phyloP scores from a whole-genome alignment of 2,113 vertebrate genomes.

The Capra hircus region DNA sequence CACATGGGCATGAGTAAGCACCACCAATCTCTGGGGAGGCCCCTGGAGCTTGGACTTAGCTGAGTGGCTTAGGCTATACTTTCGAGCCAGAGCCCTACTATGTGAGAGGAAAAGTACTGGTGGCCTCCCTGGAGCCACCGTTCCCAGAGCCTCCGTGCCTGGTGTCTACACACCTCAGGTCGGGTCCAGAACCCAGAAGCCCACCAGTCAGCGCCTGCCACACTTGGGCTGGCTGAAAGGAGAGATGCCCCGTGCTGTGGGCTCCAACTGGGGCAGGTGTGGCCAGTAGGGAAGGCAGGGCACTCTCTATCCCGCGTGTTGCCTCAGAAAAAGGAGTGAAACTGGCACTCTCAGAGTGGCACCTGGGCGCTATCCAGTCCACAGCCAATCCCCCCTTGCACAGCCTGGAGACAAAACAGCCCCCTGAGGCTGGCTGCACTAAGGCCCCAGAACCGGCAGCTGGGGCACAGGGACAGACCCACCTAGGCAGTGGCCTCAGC shows the following conservation, averaged over 20 bases:
- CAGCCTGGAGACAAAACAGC: not conserved
- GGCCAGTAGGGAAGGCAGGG: not conserved
- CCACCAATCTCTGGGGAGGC: not conserved
- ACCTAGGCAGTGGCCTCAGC: not conserved
- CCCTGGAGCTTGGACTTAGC: not conserved
- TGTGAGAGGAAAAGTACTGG: not conserved
- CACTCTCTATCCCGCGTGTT: too few relatives aligned
- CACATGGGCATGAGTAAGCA: rapidly evolving
- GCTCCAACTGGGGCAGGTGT: not conserved
- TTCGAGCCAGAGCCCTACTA: rapidly evolving
- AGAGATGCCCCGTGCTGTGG: too few relatives aligned
- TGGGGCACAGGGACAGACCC: not conserved
- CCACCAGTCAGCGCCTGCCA: not conserved
- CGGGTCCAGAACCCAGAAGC: rapidly evolving
- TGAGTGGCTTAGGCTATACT: not conserved
- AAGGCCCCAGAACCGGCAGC: not conserved
- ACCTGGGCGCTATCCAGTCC: not conserved
- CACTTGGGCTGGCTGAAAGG: not conserved
- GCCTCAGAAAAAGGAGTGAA: not conserved
- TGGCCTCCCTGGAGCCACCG: not conserved
- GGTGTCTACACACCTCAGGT: not conserved
- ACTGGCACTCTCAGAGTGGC: not conserved
- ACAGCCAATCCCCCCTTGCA: not conserved
- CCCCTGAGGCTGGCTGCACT: not conserved
- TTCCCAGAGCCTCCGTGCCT: not conserved